Conservation (phyloP, 1,140 invertebrate genomes). For the Rhagoletis zephyria region DNA sequence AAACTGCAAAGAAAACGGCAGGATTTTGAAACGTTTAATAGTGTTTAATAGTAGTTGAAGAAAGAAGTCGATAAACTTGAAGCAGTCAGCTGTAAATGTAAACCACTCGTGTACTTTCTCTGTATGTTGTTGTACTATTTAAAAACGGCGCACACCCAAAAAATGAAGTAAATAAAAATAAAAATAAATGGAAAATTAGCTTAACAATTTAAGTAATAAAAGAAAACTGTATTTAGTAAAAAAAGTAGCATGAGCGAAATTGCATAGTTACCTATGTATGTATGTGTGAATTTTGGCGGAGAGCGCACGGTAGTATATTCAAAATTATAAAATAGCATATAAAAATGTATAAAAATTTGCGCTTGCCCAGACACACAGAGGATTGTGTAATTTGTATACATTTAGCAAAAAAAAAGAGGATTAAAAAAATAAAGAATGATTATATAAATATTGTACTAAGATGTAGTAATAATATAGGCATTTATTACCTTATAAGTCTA, state of each 20-base stretch:
- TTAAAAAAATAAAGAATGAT: not conserved
- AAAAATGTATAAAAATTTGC: not conserved
- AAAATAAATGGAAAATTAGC: not conserved
- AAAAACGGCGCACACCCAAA: not conserved
- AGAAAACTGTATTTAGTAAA: conserved; percentile 24
- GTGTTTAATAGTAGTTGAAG: conserved; percentile 8
- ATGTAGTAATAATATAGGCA: conserved; percentile 38
- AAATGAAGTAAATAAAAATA: not conserved
- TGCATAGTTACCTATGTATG: not conserved
- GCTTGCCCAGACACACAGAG: not conserved
- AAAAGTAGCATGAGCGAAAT: not conserved
- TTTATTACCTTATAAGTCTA: conserved; percentile 41
- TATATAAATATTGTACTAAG: conserved; percentile 32
- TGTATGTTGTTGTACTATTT: conserved; percentile 10
- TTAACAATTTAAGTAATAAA: not conserved
- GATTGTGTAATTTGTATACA: conserved; percentile 17
- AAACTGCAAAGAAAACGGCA: conserved; percentile 50
- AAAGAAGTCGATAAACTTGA: not conserved
- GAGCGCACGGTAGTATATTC: not conserved
- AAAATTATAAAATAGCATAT: conserved; percentile 16
- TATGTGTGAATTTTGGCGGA: conserved; percentile 1
- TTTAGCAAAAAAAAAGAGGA: not conserved
- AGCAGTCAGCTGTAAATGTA: not conserved
- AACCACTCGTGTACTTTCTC: not conserved
- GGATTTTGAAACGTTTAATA: conserved; percentile 35